phyloP scores from a whole-genome alignment of 2,113 vertebrate species.

The Numida meleagris region DNA sequence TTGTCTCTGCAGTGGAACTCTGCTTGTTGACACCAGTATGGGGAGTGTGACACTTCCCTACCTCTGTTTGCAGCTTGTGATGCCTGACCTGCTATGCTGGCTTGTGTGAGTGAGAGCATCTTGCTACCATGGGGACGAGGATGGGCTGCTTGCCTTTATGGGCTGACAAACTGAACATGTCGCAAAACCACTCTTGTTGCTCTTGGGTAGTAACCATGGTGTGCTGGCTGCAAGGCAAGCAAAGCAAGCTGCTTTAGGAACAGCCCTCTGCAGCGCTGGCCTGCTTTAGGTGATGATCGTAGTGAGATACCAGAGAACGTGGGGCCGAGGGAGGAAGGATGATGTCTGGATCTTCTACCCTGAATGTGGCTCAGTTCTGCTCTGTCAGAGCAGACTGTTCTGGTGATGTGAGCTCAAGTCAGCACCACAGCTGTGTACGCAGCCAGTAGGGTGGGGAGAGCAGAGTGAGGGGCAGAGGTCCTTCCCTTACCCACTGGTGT shows the following conservation, averaged over 20 bases:
- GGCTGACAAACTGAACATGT: accelerated
- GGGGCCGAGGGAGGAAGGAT: not conserved
- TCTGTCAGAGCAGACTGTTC: not conserved
- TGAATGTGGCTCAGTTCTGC: accelerated
- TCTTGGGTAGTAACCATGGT: not conserved
- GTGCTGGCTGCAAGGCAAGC: not conserved
- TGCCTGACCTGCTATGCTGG: not conserved
- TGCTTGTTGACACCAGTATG: not conserved
- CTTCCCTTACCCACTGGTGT: accelerated
- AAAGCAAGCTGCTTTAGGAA: not conserved
- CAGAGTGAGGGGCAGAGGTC: accelerated
- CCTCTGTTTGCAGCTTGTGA: not conserved
- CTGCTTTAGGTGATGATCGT: accelerated
- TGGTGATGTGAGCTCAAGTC: accelerated
- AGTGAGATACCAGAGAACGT: accelerated
- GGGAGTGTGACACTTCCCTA: not conserved
- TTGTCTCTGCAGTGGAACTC: not conserved
- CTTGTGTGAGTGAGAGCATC: accelerated
- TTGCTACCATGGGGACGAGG: not conserved
- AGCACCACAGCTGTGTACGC: accelerated
- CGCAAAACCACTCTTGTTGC: accelerated
- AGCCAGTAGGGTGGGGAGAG: accelerated
- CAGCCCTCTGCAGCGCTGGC: not conserved
- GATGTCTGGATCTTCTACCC: not conserved
- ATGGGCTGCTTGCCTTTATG: not conserved